A percentile compares a stretch with the other conserved stretches of the same genome.
These are phyloP conservation scores for Oxyscelio sp. DNA, from an alignment of 2,888 invertebrate genomes.

Conservation along the genomic window DNA sequence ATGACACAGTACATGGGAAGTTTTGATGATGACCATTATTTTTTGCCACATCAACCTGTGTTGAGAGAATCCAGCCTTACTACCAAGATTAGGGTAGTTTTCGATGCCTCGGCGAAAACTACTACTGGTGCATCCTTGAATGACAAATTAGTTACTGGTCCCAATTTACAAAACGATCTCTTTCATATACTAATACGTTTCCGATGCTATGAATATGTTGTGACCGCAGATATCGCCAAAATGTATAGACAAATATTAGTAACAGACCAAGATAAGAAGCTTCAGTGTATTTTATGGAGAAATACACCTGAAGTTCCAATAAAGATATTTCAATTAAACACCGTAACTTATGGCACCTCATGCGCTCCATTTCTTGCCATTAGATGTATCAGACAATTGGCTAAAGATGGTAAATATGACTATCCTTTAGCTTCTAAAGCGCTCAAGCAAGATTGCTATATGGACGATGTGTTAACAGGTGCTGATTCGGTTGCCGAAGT, in stretches of 20 bases:
- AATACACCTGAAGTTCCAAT: background rate
- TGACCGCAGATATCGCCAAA: background rate
- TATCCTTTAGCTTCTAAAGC: background rate
- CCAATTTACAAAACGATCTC: background rate
- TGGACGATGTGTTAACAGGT: constrained; percentile 65
- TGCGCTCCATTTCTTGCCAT: background rate
- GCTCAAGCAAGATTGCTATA: constrained; percentile 72
- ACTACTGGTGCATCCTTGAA: background rate
- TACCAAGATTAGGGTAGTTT: background rate
- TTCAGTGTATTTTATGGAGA: background rate
- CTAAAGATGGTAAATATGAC: background rate
- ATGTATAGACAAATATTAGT: background rate
- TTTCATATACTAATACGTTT: background rate
- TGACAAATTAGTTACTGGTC: background rate
- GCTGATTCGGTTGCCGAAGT: constrained; percentile 53
- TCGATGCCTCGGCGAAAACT: background rate
- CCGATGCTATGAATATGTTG: background rate
- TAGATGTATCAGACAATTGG: background rate
- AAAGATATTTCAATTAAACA: background rate
- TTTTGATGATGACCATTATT: background rate
- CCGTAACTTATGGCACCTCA: background rate
- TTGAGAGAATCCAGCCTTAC: background rate
- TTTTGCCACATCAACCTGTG: background rate
- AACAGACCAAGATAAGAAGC: background rate
- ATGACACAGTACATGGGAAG: background rate